phyloP scores from a whole-genome alignment of 2,797 vertebrate species.

The Melopsittacus undulatus region DNA sequence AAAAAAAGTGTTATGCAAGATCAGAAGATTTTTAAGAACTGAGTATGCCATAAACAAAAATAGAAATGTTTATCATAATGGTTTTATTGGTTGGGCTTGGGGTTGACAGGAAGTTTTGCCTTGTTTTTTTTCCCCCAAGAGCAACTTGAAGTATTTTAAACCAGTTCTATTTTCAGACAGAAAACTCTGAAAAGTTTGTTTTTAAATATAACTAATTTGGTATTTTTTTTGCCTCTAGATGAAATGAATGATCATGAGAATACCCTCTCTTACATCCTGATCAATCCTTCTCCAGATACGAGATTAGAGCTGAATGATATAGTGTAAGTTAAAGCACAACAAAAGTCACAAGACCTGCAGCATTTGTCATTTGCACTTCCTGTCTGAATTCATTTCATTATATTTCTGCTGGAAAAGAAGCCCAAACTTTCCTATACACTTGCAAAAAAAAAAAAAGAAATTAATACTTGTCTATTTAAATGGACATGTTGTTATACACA shows the following conservation, averaged over 20 bases:
- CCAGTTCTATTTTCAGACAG: background rate
- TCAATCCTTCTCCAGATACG: conserved; percentile 87
- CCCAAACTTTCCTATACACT: background rate
- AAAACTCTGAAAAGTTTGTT: background rate
- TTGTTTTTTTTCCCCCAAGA: background rate
- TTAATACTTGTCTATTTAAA: background rate
- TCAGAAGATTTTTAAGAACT: background rate
- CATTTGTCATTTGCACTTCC: background rate
- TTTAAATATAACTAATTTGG: background rate
- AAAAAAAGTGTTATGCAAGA: background rate
- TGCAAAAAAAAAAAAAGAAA: background rate
- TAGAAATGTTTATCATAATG: background rate
- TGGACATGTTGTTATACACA: background rate
- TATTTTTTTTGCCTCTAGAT: conserved; percentile 70
- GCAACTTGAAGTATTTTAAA: background rate
- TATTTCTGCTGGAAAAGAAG: background rate
- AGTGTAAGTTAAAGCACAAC: conserved; percentile 80
- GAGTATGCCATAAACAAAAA: background rate
- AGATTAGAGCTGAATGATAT: conserved; percentile 85
- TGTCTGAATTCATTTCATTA: background rate
- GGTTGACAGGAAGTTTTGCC: too few relatives aligned
- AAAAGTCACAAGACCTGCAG: background rate
- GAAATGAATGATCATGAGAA: conserved; percentile 85
- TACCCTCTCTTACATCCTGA: conserved; percentile 85
- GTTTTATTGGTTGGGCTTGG: background rate